phyloP scores from a whole-genome alignment of 1,140 invertebrate genomes.

The Halotydeus destructor region DNA sequence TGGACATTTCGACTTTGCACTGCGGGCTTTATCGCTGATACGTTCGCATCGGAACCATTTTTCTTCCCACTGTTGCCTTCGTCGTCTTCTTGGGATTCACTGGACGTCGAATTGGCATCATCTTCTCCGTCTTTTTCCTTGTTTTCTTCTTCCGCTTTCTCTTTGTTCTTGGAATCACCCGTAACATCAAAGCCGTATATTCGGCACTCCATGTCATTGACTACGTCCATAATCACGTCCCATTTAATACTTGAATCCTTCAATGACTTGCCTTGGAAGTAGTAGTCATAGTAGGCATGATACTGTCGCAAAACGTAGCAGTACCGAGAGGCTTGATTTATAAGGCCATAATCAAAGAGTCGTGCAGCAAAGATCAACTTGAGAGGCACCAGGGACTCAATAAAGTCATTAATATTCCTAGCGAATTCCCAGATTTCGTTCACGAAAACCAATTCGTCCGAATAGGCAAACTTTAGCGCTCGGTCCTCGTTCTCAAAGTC shows the following conservation, averaged over 20 bases:
- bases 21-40: too few relatives aligned
- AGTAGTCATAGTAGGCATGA: not conserved
- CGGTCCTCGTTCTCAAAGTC: too few relatives aligned
- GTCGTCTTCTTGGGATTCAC: too few relatives aligned
- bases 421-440: constrained; percentile 7
- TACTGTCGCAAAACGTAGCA: not conserved
- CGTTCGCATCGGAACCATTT: too few relatives aligned
- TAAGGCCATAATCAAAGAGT: constrained; percentile 12
- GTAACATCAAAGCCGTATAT: not conserved
- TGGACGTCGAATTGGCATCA: not conserved
- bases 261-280: not conserved
- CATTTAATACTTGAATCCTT: constrained; percentile 1
- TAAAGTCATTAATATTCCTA: not conserved
- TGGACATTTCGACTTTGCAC: too few relatives aligned
- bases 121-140: not conserved
- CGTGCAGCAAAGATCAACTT: constrained; percentile 9
- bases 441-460: constrained; percentile 4
- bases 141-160: not conserved
- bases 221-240: not conserved
- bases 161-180: not conserved
- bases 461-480: not conserved
- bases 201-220: constrained; percentile 1
- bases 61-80: too few relatives aligned
- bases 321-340: constrained; percentile 4
- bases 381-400: constrained; percentile 1